Evolutionary conservation across 2,113 vertebrate genomes (phyloP), one percentile per base, ranked within the genome.

Genomic region (Lethenteron reissneri): DNA sequence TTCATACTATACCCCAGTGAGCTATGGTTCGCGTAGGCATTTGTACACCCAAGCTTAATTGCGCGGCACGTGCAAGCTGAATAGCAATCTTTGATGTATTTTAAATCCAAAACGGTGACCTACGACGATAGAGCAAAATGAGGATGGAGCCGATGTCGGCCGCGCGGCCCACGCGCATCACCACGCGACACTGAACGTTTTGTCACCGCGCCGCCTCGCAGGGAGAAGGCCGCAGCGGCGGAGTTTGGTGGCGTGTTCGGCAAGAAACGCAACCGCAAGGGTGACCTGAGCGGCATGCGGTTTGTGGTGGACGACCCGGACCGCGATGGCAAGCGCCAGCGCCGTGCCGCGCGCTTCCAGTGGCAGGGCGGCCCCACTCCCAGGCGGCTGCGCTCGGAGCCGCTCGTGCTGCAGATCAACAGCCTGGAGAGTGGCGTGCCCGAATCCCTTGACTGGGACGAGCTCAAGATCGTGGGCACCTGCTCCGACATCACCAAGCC

Each of bases 261-360:
- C 17, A 57, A 25, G 70, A 83, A 82, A 70, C 78, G 78, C 11
- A 74, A 74, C 75, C 75, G 84, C 77, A 41, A 41, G 41, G 41
- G 41, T 41, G 41, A 41, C 83, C 7, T 82, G 72, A 0, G 82
- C 82, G 2, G 82, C 25, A n/a, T 68, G n/a, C 64, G 83, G 1
- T 74, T 88, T 71, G 88, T 88, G 41, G 87, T 88, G 56, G 87
- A 89, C 2, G 89, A 94, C 72, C 88, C 89, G 0, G 86, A 88
- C 75, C 83, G 83, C 0, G 88, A 92, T 74, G 84, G 86, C 56
- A 94, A 92, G 76, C 90, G 87, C 74, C 87, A 91, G 79, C 87
- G 82, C 74, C 79, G 88, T 15, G 88, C 88, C 0, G 87, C 86
- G 2, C 84, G 88, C 15, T 90, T 92, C 78, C 88, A 90, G 76